Base-by-base conservation (phyloP, 2,888 invertebrate genomes). In the Macrophya annulata region DNA sequence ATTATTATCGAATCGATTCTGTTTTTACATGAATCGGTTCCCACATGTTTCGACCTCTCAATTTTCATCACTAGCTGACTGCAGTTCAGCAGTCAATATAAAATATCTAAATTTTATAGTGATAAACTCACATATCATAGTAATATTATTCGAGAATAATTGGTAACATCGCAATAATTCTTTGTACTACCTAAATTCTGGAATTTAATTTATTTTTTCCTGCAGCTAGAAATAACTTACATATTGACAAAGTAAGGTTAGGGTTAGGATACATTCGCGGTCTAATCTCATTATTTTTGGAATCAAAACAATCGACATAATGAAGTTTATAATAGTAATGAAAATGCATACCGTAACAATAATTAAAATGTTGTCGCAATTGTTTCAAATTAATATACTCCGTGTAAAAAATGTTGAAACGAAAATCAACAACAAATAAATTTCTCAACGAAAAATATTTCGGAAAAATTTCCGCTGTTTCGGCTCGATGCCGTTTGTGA, bases 1-100 rank as follows among this genome's bases (percentile, higher is more conserved):
- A 76, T 76, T 76, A 48, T 76, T 76, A 76, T 48, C 51, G 76
- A 76, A 48, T 25, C 76, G 76, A 76, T 48, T 76, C 76, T 76
- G 48, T 48, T 76, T 76, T 48, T 51, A 48, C 21, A 48, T 48
- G 76, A 76, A 76, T 48, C 76, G 76, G 48, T 76, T 9, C n/a
- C 31, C 55, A 10, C 15, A 4, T 10, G 15, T 17, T 55, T 55
- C n/a, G n/a, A n/a, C 55, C 55, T 55, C 55, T 10, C 4, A 43
- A 55, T n/a, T n/a, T n/a, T n/a, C n/a, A n/a, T n/a, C n/a, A n/a
- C n/a, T n/a, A n/a, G n/a, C n/a, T n/a, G n/a, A n/a, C n/a, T n/a
- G 9, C n/a, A 55, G n/a, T 55, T 55, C 9, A n/a, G 12, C 4
- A 55, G 9, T 6, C 15, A 55, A 55, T 4, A 10, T 55, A 55